A percentile compares a stretch with the other conserved stretches of the same genome.
Conservation (phyloP, 2,113 vertebrate species). For the Podiceps cristatus region DNA sequence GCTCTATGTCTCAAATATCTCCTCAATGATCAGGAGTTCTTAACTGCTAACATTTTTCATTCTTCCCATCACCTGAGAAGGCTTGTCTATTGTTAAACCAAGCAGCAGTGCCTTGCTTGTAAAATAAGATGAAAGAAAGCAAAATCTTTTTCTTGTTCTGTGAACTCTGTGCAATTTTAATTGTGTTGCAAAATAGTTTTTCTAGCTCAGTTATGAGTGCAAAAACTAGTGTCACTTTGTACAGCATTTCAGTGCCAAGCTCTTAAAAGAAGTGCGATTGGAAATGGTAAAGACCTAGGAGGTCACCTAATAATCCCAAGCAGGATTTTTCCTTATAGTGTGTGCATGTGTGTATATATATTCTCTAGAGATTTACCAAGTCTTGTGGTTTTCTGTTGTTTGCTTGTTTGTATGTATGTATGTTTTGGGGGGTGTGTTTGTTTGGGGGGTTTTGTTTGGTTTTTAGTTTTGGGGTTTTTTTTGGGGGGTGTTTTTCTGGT, state of each 20-base stretch:
- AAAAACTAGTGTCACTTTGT: background rate
- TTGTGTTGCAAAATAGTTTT: background rate
- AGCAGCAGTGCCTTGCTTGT: background rate
- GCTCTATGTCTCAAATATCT: constrained; percentile 55
- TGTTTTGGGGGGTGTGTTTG: too few relatives aligned
- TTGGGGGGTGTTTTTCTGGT: too few relatives aligned
- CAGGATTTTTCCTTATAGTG: background rate
- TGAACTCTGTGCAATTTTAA: background rate
- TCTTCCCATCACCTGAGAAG: constrained; percentile 40
- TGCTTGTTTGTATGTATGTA: too few relatives aligned
- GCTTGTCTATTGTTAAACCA: constrained; percentile 26
- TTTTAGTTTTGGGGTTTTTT: too few relatives aligned
- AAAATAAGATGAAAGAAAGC: constrained; percentile 26
- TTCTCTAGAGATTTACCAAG: background rate
- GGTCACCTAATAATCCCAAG: background rate
- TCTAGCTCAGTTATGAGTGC: background rate
- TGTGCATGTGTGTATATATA: background rate
- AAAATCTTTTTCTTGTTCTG: background rate
- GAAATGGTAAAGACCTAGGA: background rate
- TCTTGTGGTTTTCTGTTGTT: background rate
- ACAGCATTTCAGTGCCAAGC: background rate
- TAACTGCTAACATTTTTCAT: constrained; percentile 68
- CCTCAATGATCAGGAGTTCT: constrained; percentile 49
- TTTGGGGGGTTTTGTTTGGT: too few relatives aligned
- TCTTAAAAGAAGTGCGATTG: background rate